Evolutionary conservation across 2,797 vertebrate genomes (phyloP).

Genomic region (Remorina albescens): DNA sequence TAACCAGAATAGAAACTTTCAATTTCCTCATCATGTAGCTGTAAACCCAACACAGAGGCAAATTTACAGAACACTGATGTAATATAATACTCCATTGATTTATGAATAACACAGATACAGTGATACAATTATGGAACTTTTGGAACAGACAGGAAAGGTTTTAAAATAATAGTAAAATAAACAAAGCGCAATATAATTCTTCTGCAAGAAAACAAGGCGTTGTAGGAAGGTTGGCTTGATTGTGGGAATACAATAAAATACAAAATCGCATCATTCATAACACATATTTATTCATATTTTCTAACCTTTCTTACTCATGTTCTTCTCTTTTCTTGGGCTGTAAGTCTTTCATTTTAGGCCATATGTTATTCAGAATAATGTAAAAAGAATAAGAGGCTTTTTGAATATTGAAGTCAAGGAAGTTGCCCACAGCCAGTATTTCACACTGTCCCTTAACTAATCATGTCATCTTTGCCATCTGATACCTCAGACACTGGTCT

Average conservation of each 20-base stretch:
- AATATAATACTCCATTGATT: neutral
- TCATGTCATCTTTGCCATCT: constrained; percentile 21
- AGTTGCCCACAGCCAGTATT: constrained; percentile 32
- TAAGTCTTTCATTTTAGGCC: neutral
- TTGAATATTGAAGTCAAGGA: constrained; percentile 6
- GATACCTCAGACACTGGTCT: constrained; percentile 36
- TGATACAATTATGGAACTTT: neutral
- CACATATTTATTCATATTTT: neutral
- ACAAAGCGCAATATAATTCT: neutral
- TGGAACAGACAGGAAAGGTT: too few species aligned
- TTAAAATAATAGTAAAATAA: too few species aligned
- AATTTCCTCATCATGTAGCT: neutral
- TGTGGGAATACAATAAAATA: neutral
- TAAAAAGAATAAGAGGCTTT: neutral
- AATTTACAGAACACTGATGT: neutral
- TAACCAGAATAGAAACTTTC: neutral
- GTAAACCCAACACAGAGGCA: neutral
- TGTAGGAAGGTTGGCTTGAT: neutral
- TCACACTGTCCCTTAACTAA: constrained; percentile 25
- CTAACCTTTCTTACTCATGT: neutral
- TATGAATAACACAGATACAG: neutral
- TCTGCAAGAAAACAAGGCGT: neutral
- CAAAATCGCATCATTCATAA: neutral
- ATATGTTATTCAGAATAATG: constrained; percentile 5
- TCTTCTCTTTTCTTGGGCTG: neutral